These are phyloP conservation scores for Tetramorium simillimum DNA, from an alignment of 1,140 invertebrate species.

Conservation along the genomic window DNA sequence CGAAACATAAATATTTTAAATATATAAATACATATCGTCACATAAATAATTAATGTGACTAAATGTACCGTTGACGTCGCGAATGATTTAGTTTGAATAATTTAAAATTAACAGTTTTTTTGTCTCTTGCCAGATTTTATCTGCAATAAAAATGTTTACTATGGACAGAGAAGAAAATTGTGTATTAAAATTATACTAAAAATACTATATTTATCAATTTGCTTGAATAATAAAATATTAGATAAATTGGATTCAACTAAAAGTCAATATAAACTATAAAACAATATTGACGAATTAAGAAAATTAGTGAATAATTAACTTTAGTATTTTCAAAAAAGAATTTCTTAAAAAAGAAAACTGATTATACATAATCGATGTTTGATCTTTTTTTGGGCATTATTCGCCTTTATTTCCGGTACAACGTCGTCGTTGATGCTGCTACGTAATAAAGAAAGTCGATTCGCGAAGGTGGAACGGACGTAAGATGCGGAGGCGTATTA, in stretches of 20 bases:
- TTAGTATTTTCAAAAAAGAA: background rate
- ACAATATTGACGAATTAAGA: background rate
- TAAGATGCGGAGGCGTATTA: conserved; percentile 63
- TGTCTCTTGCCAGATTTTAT: no score
- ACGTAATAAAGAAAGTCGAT: conserved; percentile 59
- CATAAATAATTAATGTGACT: background rate
- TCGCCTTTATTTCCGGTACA: background rate
- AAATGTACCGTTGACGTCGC: background rate
- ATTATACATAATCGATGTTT: background rate
- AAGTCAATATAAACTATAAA: background rate
- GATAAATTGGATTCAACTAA: background rate
- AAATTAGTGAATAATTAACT: background rate
- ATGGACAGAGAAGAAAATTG: background rate
- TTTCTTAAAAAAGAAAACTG: background rate
- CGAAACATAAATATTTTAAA: background rate
- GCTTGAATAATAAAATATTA: background rate
- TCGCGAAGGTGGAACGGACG: background rate
- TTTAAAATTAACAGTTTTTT: background rate
- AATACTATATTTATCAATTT: background rate
- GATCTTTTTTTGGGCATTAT: background rate
- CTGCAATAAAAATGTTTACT: background rate
- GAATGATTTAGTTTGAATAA: background rate
- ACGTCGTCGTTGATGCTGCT: conserved; percentile 25
- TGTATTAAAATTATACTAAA: background rate
- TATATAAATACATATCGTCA: background rate